Percentiles rank a stretch among this genome's conserved stretches.
phyloP scores from a whole-genome alignment of 1,140 invertebrate species.

The Orussus abietinus region DNA sequence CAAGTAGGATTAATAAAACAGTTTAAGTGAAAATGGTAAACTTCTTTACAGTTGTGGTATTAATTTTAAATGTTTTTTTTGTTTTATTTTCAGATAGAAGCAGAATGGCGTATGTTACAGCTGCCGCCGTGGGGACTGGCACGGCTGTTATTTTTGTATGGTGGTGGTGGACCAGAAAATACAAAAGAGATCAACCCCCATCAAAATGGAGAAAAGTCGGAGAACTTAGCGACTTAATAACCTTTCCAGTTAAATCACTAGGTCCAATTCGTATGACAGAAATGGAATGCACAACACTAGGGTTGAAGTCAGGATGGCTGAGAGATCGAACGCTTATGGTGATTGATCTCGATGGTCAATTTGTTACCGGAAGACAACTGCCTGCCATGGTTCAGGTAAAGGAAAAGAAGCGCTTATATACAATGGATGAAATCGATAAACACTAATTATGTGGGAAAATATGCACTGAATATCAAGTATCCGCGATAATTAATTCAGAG shows the following conservation, averaged over 20 bases:
- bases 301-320: constrained; percentile 51
- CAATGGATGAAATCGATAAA: background rate
- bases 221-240: constrained; percentile 48
- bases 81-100: constrained; percentile 32
- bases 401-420: background rate
- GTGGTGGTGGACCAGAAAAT: constrained; percentile 37
- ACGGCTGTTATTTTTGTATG: constrained; percentile 39
- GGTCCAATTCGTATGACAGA: constrained; percentile 38
- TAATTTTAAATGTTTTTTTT: too few species aligned
- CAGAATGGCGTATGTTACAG: constrained; percentile 38
- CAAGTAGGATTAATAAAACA: too few species aligned
- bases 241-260: constrained; percentile 57
- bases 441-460: too few species aligned
- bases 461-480: too few species aligned
- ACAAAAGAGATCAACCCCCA: constrained; percentile 30
- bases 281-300: constrained; percentile 49
- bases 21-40: too few species aligned
- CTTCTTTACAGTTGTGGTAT: too few species aligned
- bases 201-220: constrained; percentile 51
- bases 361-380: constrained; percentile 52
- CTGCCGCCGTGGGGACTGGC: constrained; percentile 36
- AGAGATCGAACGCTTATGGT: constrained; percentile 55
- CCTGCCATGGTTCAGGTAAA: constrained; percentile 54
- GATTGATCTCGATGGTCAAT: constrained; percentile 50
- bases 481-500: too few species aligned